Evolutionary conservation across 2,888 invertebrate species (phyloP).

Genomic region (Drosophila antonietae): DNA sequence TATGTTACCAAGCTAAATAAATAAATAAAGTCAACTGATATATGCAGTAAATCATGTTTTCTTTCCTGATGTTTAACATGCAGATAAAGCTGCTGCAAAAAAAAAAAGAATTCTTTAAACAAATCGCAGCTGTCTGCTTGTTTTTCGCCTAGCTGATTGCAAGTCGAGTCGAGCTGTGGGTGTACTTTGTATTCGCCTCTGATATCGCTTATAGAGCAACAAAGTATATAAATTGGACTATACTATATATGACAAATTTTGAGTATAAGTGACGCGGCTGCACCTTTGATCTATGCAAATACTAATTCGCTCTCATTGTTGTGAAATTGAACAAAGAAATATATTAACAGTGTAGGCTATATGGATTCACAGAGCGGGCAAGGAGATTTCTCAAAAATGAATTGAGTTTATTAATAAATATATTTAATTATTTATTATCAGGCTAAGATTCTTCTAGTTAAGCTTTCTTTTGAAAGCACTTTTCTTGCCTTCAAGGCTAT

Average conservation of each 20-base stretch:
- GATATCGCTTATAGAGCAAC: conserved; percentile 19
- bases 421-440: neutral
- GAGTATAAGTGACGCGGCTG: neutral
- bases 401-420: neutral
- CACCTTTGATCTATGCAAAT: conserved; percentile 5
- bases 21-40: conserved; percentile 47
- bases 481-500: neutral
- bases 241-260: neutral
- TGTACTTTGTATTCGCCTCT: conserved; percentile 28
- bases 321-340: conserved; percentile 2
- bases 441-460: neutral
- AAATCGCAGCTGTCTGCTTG: conserved; percentile 11
- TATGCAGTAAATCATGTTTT: conserved; percentile 22
- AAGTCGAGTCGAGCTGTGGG: neutral
- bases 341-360: neutral
- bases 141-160: conserved; percentile 26
- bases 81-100: conserved; percentile 27
- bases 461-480: neutral
- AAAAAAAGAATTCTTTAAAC: neutral
- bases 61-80: conserved; percentile 15
- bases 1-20: conserved; percentile 64
- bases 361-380: neutral
- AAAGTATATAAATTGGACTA: neutral
- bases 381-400: too few relatives aligned
- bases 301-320: conserved; percentile 1